Evolutionary conservation across 2,797 vertebrate species (phyloP).

Genomic region (Ctenopoma multispine): DNA sequence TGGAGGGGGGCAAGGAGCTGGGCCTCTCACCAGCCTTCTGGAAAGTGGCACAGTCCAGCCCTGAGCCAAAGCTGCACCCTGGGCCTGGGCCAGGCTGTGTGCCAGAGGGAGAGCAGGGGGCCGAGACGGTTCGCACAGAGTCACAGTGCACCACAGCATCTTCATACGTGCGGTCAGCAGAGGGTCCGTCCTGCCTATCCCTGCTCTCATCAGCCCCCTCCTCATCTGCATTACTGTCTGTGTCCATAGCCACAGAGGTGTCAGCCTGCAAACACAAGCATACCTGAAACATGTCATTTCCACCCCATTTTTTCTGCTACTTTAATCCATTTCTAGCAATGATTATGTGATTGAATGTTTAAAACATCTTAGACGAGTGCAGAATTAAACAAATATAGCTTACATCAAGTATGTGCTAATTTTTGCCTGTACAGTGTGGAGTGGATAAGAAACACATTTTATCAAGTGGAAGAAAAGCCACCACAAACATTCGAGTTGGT

Average conservation of each 20-base stretch:
- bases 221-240: slow-evolving; percentile 84
- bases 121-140: slow-evolving; percentile 65
- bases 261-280: slow-evolving; percentile 74
- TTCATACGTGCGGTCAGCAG: slow-evolving; percentile 52
- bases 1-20: slow-evolving; percentile 82
- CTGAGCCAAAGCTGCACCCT: slow-evolving; percentile 57
- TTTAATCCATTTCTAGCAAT: neutral
- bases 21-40: slow-evolving; percentile 79
- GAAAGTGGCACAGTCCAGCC: slow-evolving; percentile 65
- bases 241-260: slow-evolving; percentile 81
- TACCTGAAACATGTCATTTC: neutral
- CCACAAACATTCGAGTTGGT: slow-evolving; percentile 25
- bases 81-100: slow-evolving; percentile 67
- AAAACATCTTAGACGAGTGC: neutral
- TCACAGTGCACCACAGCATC: slow-evolving; percentile 49
- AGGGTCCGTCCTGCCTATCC: slow-evolving; percentile 73
- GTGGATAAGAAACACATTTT: neutral
- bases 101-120: slow-evolving; percentile 80
- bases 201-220: slow-evolving; percentile 81
- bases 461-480: neutral
- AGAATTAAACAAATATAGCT: slow-evolving; percentile 1
- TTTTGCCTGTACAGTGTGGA: neutral
- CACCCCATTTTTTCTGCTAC: neutral
- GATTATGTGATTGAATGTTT: neutral
- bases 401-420: neutral